Conservation (phyloP, 2,797 vertebrate species). For the Delichon dasypus region DNA sequence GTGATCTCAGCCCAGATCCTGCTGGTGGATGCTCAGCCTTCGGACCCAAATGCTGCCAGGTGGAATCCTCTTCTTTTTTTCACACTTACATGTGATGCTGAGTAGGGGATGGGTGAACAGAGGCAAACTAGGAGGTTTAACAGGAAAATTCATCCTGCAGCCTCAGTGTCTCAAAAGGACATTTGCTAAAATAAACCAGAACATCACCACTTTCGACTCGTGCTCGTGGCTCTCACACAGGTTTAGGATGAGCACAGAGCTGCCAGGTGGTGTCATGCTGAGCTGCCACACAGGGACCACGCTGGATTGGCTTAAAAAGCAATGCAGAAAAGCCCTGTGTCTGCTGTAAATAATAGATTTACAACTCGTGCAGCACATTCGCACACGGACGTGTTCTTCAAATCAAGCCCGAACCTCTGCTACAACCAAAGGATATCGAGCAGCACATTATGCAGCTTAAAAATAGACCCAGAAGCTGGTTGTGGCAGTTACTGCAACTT, state of each 20-base stretch:
- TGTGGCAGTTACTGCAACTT: slow-evolving; percentile 18
- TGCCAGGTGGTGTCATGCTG: not conserved
- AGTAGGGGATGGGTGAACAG: not conserved
- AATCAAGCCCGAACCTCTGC: not conserved
- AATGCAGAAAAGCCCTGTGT: not conserved
- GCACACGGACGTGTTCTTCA: not conserved
- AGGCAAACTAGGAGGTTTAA: not conserved
- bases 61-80: not conserved
- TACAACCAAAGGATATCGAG: slow-evolving; percentile 30
- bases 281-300: not conserved
- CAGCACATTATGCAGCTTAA: slow-evolving; percentile 21
- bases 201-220: not conserved
- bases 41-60: not conserved
- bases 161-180: not conserved
- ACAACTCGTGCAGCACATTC: not conserved
- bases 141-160: not conserved
- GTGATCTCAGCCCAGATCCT: not conserved
- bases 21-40: not conserved
- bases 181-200: not conserved
- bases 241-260: not conserved
- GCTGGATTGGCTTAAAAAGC: not conserved
- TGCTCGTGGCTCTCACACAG: not conserved
- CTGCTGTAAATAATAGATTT: slow-evolving; percentile 17
- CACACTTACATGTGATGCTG: not conserved
- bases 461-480: slow-evolving; percentile 15